Evolutionary conservation across 64 coral and sea anemone genomes (phyloP).

Genomic region (Porites australiensis): DNA sequence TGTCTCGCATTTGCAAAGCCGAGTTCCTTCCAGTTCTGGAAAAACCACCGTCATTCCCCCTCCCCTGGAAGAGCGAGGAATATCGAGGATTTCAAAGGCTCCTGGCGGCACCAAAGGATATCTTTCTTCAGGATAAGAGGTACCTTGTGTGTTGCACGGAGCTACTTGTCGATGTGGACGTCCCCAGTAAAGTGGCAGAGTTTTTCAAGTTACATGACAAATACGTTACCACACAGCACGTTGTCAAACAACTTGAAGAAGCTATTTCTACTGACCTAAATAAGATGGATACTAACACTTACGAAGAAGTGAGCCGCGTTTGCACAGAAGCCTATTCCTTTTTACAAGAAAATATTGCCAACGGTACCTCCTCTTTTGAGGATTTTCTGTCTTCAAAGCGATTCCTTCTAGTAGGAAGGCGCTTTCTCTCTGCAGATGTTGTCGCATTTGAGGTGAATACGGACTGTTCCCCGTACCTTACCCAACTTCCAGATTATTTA

Average conservation of each 20-base stretch:
- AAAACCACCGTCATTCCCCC: constrained; percentile 75
- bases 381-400: neutral
- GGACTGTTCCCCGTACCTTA: constrained; percentile 57
- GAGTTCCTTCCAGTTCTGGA: constrained; percentile 72
- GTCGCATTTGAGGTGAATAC: constrained; percentile 27
- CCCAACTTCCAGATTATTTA: constrained; percentile 24
- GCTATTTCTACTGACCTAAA: neutral
- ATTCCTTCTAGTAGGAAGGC: constrained; percentile 51
- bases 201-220: constrained; percentile 6
- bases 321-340: constrained; percentile 44
- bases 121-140: constrained; percentile 25
- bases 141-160: constrained; percentile 70
- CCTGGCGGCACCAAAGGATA: constrained; percentile 46
- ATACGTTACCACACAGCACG: constrained; percentile 21
- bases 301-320: neutral
- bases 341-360: constrained; percentile 24
- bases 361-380: neutral
- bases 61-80: constrained; percentile 80
- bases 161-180: constrained; percentile 9
- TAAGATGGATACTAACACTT: neutral
- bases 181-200: neutral
- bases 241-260: constrained; percentile 26
- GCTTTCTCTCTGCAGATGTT: constrained; percentile 17
- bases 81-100: neutral
- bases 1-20: constrained; percentile 21